A percentile compares a stretch with the other conserved stretches of the same genome.
phyloP scores from a whole-genome alignment of 2,888 invertebrate genomes.

The Drosophila demipolita region DNA sequence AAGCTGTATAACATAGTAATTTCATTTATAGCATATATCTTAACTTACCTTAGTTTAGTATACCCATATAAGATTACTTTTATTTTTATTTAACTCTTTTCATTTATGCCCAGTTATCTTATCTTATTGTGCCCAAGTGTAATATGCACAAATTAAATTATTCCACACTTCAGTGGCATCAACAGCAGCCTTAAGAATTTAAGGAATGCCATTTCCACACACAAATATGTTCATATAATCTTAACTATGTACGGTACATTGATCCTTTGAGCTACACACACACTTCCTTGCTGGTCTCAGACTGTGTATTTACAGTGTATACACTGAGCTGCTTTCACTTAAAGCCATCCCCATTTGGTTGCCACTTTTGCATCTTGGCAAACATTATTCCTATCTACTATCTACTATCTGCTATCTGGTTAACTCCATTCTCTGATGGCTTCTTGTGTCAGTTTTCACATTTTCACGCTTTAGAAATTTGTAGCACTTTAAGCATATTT shows the following conservation, averaged over 20 bases:
- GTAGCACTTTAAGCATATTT: constrained; percentile 57
- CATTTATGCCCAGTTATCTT: not conserved
- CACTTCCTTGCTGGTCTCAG: not conserved
- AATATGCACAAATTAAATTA: not conserved
- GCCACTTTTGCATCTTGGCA: constrained; percentile 42
- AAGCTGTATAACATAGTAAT: not conserved
- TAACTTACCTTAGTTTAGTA: not conserved
- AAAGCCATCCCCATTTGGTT: constrained; percentile 14
- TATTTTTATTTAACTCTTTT: not conserved
- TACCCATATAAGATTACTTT: not conserved
- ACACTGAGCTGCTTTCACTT: constrained; percentile 18
- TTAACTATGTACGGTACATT: constrained; percentile 42
- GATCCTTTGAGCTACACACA: constrained; percentile 9
- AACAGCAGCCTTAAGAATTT: not conserved
- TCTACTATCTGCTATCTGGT: constrained; percentile 35
- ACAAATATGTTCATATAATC: constrained; percentile 17
- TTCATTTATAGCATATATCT: not conserved
- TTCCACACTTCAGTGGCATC: not conserved
- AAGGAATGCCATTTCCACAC: not conserved
- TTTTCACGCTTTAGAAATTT: constrained; percentile 39
- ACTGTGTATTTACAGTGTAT: not conserved
- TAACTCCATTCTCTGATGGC: constrained; percentile 4
- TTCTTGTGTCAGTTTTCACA: not conserved
- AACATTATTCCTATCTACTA: constrained; percentile 45
- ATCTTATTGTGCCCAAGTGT: not conserved